Percentiles rank a stretch among this genome's conserved stretches.
Evolutionary conservation across 2,888 invertebrate species (phyloP).

Genomic region (Baccha elongata): DNA sequence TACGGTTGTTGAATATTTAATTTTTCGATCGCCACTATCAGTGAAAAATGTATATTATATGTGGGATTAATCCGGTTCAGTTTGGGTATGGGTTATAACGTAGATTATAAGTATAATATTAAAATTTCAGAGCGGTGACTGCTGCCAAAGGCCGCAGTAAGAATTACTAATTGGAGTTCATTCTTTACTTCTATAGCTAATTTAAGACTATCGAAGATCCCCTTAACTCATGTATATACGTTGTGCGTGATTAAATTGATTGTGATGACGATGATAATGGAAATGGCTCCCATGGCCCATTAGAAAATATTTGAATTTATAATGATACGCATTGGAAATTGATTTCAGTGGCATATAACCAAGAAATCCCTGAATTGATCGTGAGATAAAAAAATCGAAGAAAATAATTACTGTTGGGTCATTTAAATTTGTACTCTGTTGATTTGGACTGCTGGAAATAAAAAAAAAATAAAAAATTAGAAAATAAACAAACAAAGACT

Average conservation of each 20-base stretch:
- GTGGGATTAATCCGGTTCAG: slow-evolving; percentile 37
- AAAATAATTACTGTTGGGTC: no score
- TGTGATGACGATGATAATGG: slow-evolving; percentile 65
- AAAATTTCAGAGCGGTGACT: slow-evolving; percentile 58
- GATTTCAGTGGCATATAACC: slow-evolving; percentile 67
- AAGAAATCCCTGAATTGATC: slow-evolving; percentile 38
- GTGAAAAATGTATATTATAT: slow-evolving; percentile 27
- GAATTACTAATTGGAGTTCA: slow-evolving; percentile 58
- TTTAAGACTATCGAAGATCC: slow-evolving; percentile 60
- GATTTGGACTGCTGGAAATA: no score
- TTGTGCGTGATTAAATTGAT: slow-evolving; percentile 64
- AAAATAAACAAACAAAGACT: no score
- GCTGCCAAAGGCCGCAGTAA: slow-evolving; percentile 43
- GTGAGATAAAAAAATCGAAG: slow-evolving; percentile 11
- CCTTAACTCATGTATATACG: slow-evolving; percentile 50
- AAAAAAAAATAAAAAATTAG: no score
- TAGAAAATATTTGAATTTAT: slow-evolving; percentile 69
- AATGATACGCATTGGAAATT: slow-evolving; percentile 64
- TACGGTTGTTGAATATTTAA: slow-evolving; percentile 70
- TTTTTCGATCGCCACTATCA: slow-evolving; percentile 42
- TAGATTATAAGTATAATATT: no score
- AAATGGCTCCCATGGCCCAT: slow-evolving; percentile 61
- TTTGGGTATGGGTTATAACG: slow-evolving; percentile 47
- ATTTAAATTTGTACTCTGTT: no score
- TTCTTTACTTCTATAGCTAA: slow-evolving; percentile 59